Evolutionary conservation across 2,888 invertebrate genomes (phyloP).

Genomic region (Cryptops parisi): DNA sequence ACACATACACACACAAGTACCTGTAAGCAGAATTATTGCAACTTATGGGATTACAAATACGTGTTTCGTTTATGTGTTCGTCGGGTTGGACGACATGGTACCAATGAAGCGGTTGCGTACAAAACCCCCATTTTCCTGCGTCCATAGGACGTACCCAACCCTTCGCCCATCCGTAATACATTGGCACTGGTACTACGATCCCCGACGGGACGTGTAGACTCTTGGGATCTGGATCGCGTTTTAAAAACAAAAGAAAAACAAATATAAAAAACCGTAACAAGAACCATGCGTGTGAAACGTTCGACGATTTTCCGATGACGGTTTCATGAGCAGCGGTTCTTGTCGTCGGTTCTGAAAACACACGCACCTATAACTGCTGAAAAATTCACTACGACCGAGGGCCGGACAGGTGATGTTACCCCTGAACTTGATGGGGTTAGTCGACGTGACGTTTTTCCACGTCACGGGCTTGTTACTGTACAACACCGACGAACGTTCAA

Average conservation of each 20-base stretch:
- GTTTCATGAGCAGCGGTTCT: too few species aligned
- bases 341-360: too few species aligned
- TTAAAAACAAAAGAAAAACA: not conserved
- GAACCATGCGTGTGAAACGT: too few species aligned
- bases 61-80: slow-evolving; percentile 31
- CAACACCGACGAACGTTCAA: slow-evolving; percentile 28
- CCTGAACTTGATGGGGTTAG: not conserved
- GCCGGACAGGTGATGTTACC: too few species aligned
- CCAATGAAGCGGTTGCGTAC: slow-evolving; percentile 46
- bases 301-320: too few species aligned
- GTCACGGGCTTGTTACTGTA: not conserved
- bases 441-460: slow-evolving; percentile 6
- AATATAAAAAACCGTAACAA: slow-evolving; percentile 1
- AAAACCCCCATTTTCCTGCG: slow-evolving; percentile 32
- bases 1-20: too few species aligned
- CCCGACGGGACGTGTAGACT: slow-evolving; percentile 17
- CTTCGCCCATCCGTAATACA: slow-evolving; percentile 21
- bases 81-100: slow-evolving; percentile 40
- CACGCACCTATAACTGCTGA: slow-evolving; percentile 10
- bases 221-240: slow-evolving; percentile 21
- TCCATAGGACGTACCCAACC: slow-evolving; percentile 22
- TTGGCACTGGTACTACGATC: slow-evolving; percentile 19
- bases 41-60: slow-evolving; percentile 30
- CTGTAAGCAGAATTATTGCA: not conserved
- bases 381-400: slow-evolving; percentile 5